Evolutionary conservation across 2,113 vertebrate genomes (phyloP).

Genomic region (Ptilonorhynchus violaceus): DNA sequence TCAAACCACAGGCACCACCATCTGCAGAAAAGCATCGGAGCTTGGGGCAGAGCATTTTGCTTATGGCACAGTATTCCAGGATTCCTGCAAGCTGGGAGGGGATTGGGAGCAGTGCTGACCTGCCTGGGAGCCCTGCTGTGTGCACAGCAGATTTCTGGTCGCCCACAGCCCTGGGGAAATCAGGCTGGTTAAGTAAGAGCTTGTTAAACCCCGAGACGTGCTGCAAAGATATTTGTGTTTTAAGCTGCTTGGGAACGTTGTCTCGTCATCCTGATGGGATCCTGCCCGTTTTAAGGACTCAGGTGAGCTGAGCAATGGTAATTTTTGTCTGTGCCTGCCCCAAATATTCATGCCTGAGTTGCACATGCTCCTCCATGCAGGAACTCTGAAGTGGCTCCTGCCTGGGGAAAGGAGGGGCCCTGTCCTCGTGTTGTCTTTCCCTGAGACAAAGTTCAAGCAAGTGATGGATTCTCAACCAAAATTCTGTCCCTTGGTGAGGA

Average conservation of each 20-base stretch:
- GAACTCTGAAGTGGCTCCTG: neutral
- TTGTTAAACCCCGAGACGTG: neutral
- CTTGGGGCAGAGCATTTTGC: neutral
- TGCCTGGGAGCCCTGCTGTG: neutral
- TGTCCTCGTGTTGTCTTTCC: neutral
- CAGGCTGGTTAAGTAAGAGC: neutral
- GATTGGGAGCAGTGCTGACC: neutral
- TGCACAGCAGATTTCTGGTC: neutral
- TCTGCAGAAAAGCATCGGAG: neutral
- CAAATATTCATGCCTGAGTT: neutral
- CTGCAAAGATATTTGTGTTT: neutral
- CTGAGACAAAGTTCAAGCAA: neutral
- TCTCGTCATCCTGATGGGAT: neutral
- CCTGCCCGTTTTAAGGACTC: neutral
- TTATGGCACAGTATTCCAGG: rapidly evolving
- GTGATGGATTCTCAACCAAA: neutral
- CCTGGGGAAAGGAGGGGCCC: neutral
- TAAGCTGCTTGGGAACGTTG: rapidly evolving
- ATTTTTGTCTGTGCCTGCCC: neutral
- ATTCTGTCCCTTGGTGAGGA: neutral
- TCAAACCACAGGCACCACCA: neutral
- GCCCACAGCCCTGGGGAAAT: neutral
- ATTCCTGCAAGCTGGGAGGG: neutral
- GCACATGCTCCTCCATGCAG: rapidly evolving
- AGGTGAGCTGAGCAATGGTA: neutral